Evolutionary conservation across 2,797 vertebrate genomes (phyloP).

Genomic region (Gymnopithys bicolor): DNA sequence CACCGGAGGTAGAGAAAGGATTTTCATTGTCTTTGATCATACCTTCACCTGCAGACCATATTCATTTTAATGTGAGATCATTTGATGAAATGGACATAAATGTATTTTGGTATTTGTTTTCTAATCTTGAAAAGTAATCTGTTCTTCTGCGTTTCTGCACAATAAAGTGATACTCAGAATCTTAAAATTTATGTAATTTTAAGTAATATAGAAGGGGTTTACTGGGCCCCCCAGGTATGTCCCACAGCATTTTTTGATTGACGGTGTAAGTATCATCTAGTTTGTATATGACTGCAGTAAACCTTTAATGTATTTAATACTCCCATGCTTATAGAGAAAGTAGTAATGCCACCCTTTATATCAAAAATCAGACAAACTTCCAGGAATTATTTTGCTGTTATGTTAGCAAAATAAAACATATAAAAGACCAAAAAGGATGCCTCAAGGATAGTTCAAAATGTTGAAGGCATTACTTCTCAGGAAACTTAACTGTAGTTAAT

Average conservation of each 20-base stretch:
- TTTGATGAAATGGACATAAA: neutral
- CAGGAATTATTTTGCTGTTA: neutral
- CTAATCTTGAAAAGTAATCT: neutral
- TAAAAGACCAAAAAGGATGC: neutral
- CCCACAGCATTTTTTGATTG: neutral
- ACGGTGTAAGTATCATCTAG: neutral
- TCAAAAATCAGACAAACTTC: neutral
- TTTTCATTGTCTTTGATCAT: neutral
- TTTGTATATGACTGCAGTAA: neutral
- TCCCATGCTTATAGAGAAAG: neutral
- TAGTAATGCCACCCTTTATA: neutral
- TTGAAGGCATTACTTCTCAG: neutral
- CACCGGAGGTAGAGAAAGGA: neutral
- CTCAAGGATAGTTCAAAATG: conserved; percentile 16
- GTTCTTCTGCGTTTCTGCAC: neutral
- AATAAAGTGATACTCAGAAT: neutral
- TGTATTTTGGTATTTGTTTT: neutral
- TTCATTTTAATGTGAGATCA: neutral
- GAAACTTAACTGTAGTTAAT: neutral
- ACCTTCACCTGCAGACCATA: neutral
- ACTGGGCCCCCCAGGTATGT: neutral
- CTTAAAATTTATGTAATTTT: neutral
- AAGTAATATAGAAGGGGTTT: neutral
- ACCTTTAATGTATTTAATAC: neutral
- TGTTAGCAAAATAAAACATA: neutral